Evolutionary conservation across 2,888 invertebrate genomes (phyloP).

Genomic region (Conistra vaccinii): DNA sequence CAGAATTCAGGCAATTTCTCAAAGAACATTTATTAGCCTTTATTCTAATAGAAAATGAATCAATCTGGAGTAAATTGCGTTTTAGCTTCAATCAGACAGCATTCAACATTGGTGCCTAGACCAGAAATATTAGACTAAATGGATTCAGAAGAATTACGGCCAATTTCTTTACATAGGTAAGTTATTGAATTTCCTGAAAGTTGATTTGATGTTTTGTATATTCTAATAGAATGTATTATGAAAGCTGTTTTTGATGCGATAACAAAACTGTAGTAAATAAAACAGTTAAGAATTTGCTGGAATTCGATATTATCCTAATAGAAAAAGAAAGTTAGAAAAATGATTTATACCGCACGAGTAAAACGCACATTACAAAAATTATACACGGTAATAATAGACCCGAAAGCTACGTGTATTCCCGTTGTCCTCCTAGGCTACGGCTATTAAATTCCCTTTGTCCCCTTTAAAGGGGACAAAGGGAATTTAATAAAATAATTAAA

Average conservation of each 20-base stretch:
- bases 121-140: slow-evolving; percentile 44
- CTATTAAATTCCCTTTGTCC: no score
- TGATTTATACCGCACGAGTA: not conserved
- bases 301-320: not conserved
- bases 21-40: slow-evolving; percentile 56
- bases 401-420: no score
- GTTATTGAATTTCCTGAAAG: not conserved
- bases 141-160: slow-evolving; percentile 26
- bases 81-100: slow-evolving; percentile 60
- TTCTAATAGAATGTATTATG: not conserved
- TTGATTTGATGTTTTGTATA: slow-evolving; percentile 9
- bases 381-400: not conserved
- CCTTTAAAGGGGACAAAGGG: no score
- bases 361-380: not conserved
- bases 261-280: not conserved
- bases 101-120: slow-evolving; percentile 56
- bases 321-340: not conserved
- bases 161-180: slow-evolving; percentile 21
- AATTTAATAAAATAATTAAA: no score
- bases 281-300: not conserved
- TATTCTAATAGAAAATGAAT: slow-evolving; percentile 51
- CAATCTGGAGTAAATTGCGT: slow-evolving; percentile 47
- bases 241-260: not conserved
- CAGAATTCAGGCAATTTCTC: slow-evolving; percentile 23
- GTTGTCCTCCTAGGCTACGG: no score